Evolutionary conservation across 2,113 vertebrate species (phyloP).

Genomic region (Pica pica): DNA sequence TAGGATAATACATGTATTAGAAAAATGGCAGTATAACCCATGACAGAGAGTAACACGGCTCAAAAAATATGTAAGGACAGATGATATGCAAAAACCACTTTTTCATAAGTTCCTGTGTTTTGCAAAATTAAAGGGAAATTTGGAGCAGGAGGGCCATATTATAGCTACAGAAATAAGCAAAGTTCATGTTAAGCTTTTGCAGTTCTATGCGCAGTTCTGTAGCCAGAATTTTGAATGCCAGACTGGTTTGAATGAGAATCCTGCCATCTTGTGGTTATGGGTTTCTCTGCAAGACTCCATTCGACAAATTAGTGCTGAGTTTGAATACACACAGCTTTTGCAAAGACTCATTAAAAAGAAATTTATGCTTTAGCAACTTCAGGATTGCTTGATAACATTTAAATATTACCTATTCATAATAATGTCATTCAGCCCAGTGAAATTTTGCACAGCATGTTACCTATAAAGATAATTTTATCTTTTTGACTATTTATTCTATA

Average conservation of each 20-base stretch:
- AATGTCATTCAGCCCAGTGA: not conserved
- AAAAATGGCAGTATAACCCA: not conserved
- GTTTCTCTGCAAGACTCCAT: not conserved
- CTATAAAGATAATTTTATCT: not conserved
- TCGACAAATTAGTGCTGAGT: not conserved
- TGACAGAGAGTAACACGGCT: not conserved
- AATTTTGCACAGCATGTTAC: not conserved
- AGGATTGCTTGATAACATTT: not conserved
- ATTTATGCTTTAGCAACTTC: not conserved
- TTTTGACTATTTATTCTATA: not conserved
- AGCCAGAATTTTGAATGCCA: too few species aligned
- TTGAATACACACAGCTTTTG: not conserved
- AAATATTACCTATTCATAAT: not conserved
- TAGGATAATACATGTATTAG: not conserved
- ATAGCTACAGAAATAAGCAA: constrained; percentile 1
- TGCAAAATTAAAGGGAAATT: constrained; percentile 5
- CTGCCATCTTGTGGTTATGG: constrained; percentile 70
- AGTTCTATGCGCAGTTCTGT: rapidly evolving
- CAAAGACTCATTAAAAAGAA: not conserved
- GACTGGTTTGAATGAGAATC: constrained; percentile 61
- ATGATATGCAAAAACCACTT: rapidly evolving
- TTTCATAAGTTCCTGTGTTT: not conserved
- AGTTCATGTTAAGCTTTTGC: not conserved
- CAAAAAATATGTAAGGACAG: not conserved
- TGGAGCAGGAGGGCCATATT: not conserved